Evolutionary conservation across 2,113 vertebrate genomes (phyloP).

Genomic region (Engraulis encrasicolus): DNA sequence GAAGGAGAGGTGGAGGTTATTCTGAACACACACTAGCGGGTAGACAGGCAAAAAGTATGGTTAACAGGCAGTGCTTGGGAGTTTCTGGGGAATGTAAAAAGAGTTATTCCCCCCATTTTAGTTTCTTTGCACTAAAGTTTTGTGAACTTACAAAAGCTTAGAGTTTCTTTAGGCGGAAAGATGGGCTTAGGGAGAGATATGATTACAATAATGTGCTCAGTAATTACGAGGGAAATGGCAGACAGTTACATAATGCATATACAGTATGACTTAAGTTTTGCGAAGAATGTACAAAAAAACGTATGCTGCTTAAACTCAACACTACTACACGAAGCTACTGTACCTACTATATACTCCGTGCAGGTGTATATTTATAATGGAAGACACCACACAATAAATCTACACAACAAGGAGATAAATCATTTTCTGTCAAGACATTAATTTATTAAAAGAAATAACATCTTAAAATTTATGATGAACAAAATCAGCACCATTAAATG

Average conservation of each 20-base stretch:
- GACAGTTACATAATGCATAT: background rate
- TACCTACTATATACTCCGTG: constrained; percentile 39
- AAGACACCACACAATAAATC: constrained; percentile 67
- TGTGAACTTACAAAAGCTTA: background rate
- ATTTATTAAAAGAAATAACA: constrained; percentile 65
- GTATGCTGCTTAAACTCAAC: too few species aligned
- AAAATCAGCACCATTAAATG: constrained; percentile 85
- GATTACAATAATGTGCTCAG: background rate
- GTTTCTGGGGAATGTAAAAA: background rate
- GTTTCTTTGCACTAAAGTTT: background rate
- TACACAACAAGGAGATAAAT: constrained; percentile 58
- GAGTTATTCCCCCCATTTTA: background rate
- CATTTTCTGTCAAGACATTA: constrained; percentile 76
- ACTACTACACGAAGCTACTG: too few species aligned
- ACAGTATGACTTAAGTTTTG: too few species aligned
- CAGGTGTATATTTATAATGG: constrained; percentile 73
- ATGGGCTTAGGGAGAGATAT: background rate
- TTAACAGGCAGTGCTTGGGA: background rate
- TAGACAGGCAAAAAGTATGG: background rate
- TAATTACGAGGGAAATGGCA: background rate
- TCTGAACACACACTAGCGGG: background rate
- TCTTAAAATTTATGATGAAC: constrained; percentile 63
- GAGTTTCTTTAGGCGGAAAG: background rate
- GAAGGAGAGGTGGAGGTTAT: too few species aligned
- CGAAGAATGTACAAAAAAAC: too few species aligned